Conservation (phyloP, 1,140 invertebrate genomes). For the Drosophila aff. region DNA sequence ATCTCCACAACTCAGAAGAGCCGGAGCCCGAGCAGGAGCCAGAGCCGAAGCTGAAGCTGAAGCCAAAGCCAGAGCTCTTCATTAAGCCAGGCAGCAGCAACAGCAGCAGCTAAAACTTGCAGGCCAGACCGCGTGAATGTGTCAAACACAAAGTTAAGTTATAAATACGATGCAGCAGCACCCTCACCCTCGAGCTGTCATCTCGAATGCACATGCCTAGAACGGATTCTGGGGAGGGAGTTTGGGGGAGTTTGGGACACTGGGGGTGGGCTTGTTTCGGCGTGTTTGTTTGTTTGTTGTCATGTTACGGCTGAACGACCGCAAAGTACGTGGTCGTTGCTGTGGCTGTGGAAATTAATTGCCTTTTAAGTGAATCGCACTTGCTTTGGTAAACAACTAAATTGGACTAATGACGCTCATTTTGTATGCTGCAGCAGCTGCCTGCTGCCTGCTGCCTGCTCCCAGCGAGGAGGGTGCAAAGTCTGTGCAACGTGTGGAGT, state of each 20-base stretch:
- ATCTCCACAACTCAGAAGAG: conserved; percentile 7
- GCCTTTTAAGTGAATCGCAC: conserved; percentile 85
- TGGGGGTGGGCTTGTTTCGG: conserved; percentile 1
- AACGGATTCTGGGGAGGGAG: neutral
- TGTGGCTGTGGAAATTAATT: conserved; percentile 83
- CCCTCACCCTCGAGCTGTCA: conserved; percentile 24
- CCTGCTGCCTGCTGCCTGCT: conserved; percentile 10
- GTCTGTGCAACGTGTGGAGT: conserved; percentile 54
- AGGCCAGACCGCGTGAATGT: conserved; percentile 70
- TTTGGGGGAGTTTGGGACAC: neutral
- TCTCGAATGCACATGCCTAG: conserved; percentile 33
- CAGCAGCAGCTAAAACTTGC: conserved; percentile 57
- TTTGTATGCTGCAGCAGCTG: conserved; percentile 66
- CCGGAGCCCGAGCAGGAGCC: too few relatives aligned
- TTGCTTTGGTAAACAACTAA: conserved; percentile 84
- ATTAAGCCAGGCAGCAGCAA: conserved; percentile 53
- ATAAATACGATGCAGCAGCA: conserved; percentile 74
- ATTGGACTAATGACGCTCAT: conserved; percentile 85
- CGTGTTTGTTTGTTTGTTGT: conserved; percentile 73
- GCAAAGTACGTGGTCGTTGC: conserved; percentile 77
- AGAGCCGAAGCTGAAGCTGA: neutral
- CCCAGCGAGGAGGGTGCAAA: conserved; percentile 7
- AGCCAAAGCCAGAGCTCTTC: conserved; percentile 37
- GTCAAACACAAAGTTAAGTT: conserved; percentile 82
- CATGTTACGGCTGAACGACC: conserved; percentile 82